phyloP scores from a whole-genome alignment of 2,888 invertebrate genomes.

The Drosophila multiciliata region DNA sequence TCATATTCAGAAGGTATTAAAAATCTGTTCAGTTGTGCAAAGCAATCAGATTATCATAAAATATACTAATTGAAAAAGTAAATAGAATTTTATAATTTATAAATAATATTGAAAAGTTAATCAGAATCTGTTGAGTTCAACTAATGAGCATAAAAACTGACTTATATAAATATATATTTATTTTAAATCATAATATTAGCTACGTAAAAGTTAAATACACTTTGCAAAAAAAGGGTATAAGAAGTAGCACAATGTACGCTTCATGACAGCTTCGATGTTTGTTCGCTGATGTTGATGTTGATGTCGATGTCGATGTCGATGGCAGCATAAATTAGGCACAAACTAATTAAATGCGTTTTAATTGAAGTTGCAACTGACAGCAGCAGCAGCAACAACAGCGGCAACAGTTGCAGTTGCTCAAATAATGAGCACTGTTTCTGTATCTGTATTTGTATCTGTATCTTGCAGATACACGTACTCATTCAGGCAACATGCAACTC shows the following conservation, averaged over 20 bases:
- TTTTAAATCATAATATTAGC: not conserved
- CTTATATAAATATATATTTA: not conserved
- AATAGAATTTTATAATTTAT: not conserved
- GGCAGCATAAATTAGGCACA: constrained; percentile 73
- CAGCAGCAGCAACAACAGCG: not conserved
- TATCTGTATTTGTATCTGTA: constrained; percentile 12
- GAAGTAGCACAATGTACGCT: constrained; percentile 32
- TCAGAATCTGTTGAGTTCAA: not conserved
- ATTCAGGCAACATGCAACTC: constrained; percentile 29
- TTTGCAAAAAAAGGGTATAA: constrained; percentile 16
- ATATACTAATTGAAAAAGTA: not conserved
- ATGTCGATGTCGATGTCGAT: constrained; percentile 46
- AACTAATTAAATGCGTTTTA: constrained; percentile 75
- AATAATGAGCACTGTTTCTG: constrained; percentile 50
- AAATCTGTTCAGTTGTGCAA: not conserved
- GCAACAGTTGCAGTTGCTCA: constrained; percentile 5
- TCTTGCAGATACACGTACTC: constrained; percentile 41
- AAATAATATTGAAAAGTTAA: not conserved
- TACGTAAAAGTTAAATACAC: not conserved
- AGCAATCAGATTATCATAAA: not conserved
- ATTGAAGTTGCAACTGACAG: constrained; percentile 67
- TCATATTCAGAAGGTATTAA: not conserved
- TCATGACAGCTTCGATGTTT: constrained; percentile 47
- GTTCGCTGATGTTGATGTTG: constrained; percentile 28
- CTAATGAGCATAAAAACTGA: not conserved